Percentiles rank a stretch among this genome's conserved stretches.
Conservation (phyloP, 2,797 vertebrate genomes). For the Mionectes olivaceus region DNA sequence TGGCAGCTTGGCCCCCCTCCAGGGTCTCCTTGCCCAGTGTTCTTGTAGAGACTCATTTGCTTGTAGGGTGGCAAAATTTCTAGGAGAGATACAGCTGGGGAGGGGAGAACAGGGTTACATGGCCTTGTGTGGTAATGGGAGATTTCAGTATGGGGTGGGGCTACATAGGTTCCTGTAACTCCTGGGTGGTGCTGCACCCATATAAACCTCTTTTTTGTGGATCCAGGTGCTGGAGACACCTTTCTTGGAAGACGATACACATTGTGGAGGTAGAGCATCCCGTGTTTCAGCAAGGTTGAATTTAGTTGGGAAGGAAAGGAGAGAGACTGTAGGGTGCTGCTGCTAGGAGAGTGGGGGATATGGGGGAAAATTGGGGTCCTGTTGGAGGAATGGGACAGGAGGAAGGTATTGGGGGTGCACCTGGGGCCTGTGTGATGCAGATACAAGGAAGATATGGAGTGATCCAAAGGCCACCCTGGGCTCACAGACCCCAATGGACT, state of each 20-base stretch:
- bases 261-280: fast-evolving
- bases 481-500: fast-evolving
- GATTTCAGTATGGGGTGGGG: not conserved
- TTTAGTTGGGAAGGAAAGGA: not conserved
- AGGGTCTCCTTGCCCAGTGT: not conserved
- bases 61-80: not conserved
- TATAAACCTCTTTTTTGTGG: not conserved
- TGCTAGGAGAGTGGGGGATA: not conserved
- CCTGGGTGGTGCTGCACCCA: not conserved
- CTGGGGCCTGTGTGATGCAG: not conserved
- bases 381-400: not conserved
- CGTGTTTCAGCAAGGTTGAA: fast-evolving
- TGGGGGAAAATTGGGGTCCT: fast-evolving
- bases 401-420: not conserved
- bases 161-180: not conserved
- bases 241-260: fast-evolving
- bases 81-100: not conserved
- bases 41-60: not conserved
- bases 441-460: not conserved
- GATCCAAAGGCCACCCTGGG: not conserved
- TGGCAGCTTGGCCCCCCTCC: not conserved
- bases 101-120: fast-evolving
- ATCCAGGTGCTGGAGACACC: not conserved
- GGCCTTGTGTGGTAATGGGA: not conserved
- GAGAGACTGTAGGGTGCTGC: not conserved